phyloP scores from a whole-genome alignment of 2,797 vertebrate species.

The Serranus cabrilla region DNA sequence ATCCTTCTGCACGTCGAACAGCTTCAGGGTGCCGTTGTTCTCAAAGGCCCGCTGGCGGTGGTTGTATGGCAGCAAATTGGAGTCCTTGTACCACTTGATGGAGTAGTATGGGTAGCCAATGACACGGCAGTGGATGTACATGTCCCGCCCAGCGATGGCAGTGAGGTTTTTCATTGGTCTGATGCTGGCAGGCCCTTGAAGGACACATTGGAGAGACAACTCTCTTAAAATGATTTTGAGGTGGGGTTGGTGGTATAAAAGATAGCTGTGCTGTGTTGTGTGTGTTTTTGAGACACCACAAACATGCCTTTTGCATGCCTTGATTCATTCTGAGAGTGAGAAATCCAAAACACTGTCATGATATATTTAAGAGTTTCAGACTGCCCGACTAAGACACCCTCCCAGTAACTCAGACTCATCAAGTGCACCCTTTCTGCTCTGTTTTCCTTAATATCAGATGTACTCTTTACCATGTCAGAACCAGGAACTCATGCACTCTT shows the following conservation, averaged over 20 bases:
- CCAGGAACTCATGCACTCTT: constrained; percentile 25
- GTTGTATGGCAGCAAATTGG: constrained; percentile 97
- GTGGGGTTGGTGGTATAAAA: constrained; percentile 54
- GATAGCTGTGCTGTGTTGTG: constrained; percentile 69
- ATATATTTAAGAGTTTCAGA: constrained; percentile 19
- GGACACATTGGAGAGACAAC: constrained; percentile 84
- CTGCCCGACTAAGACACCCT: constrained; percentile 20
- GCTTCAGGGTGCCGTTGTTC: constrained; percentile 96
- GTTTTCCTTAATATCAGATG: constrained; percentile 12
- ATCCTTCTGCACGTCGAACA: constrained; percentile 96
- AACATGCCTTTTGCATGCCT: constrained; percentile 63
- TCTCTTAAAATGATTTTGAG: constrained; percentile 91
- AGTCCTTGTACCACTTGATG: constrained; percentile 99
- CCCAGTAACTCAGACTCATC: background rate
- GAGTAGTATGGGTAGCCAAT: constrained; percentile 99
- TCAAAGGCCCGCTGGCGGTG: constrained; percentile 99
- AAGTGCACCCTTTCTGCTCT: background rate
- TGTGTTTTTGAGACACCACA: constrained; percentile 75
- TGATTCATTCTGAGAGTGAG: constrained; percentile 64
- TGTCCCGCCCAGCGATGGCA: constrained; percentile 97
- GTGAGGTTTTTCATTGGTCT: constrained; percentile 99
- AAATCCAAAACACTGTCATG: constrained; percentile 2
- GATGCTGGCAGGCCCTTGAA: constrained; percentile 95
- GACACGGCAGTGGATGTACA: constrained; percentile 98
- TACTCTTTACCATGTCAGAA: constrained; percentile 36